Percentiles rank a stretch among this genome's conserved stretches.
These are phyloP conservation scores for Mohoua ochrocephala DNA, from an alignment of 2,113 vertebrate genomes.

Conservation along the genomic window DNA sequence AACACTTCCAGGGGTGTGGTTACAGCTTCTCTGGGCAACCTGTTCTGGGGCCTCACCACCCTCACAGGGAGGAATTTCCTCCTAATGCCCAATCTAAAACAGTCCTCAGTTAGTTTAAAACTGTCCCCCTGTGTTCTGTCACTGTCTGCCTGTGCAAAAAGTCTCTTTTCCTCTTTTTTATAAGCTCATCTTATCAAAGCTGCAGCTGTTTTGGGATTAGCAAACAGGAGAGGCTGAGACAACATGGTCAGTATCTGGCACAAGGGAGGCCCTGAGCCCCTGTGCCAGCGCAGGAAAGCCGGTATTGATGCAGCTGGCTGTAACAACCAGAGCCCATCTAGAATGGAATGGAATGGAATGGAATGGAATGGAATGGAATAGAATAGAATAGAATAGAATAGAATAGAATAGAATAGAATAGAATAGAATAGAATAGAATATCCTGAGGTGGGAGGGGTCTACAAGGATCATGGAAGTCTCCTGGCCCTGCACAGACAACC, in stretches of 20 bases:
- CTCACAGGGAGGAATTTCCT: neutral
- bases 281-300: neutral
- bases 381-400: neutral
- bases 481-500: neutral
- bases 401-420: neutral
- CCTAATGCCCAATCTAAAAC: neutral
- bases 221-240: neutral
- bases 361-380: neutral
- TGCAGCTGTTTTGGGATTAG: neutral
- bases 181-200: neutral
- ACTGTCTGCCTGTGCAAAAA: neutral
- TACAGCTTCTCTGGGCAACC: neutral
- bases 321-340: neutral
- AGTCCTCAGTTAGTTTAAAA: neutral
- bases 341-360: neutral
- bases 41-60: neutral
- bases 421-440: neutral
- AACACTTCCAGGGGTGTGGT: neutral
- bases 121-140: neutral
- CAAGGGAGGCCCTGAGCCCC: neutral
- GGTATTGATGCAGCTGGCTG: neutral
- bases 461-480: neutral
- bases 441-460: neutral
- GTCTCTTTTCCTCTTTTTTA: neutral
- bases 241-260: fast-evolving